A percentile compares a stretch with the other conserved stretches of the same genome.
phyloP scores from a whole-genome alignment of 2,797 vertebrate species.

The Lophura swinhoii region DNA sequence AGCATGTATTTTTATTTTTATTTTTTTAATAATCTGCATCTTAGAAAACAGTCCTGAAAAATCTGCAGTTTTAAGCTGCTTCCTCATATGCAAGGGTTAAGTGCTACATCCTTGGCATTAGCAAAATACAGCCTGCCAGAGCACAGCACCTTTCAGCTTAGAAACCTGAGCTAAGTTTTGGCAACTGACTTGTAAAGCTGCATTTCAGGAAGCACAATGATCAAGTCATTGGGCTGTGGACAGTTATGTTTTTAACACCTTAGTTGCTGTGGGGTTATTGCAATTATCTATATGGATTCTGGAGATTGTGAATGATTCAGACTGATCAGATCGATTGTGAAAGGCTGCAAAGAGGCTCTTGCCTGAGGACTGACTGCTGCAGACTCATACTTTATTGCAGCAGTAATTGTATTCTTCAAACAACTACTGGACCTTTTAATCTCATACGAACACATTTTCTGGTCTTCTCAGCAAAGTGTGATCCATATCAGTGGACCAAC shows the following conservation, averaged over 20 bases:
- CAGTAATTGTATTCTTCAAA: neutral
- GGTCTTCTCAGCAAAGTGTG: neutral
- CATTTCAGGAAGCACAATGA: conserved; percentile 11
- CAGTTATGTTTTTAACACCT: conserved; percentile 27
- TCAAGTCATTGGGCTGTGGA: neutral
- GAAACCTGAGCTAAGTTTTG: conserved; percentile 23
- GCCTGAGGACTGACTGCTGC: neutral
- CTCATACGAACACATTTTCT: neutral
- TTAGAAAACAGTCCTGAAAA: neutral
- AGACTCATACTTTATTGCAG: neutral
- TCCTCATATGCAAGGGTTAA: neutral
- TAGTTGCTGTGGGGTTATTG: neutral
- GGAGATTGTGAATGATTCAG: neutral
- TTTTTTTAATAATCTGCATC: neutral
- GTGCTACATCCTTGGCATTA: neutral
- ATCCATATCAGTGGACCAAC: neutral
- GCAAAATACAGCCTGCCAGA: neutral
- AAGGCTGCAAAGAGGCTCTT: neutral
- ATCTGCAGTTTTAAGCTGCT: neutral
- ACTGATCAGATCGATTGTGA: neutral
- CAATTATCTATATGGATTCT: neutral
- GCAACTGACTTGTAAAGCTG: neutral
- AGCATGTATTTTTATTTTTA: neutral
- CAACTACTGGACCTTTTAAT: neutral
- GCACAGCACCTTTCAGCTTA: neutral